Evolutionary conservation across 2,888 invertebrate species (phyloP), one percentile per base, ranked within the genome.

Genomic region (Julus scandinavius): DNA sequence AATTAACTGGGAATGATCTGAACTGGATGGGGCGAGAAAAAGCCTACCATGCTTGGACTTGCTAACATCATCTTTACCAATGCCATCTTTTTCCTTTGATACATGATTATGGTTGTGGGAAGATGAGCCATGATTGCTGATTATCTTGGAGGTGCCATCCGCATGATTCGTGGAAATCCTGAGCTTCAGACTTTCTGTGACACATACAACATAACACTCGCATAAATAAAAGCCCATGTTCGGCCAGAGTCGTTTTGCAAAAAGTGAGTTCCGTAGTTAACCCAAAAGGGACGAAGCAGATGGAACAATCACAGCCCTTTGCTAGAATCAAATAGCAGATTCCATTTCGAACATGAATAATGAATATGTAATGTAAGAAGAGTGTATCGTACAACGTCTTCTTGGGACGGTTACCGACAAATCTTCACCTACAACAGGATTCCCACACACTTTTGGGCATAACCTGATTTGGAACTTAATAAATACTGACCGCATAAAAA

Each of bases 111-210:
- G 83, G 85, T 88, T 83, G 54, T 45, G 83, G 41, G 41, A 63
- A 7, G 85, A 88, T 45, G 88, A 41, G 49, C 20, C 20, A 85
- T 83, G 49, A 50, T 83, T 45, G 85, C 84, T 84, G 41, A 88
- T 72, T 11, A 88, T 54, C 63, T 85, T 88, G 38, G 88, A 83
- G 84, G 88, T 85, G 29, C 88, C 88, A 85, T 88, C 88, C 20
- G 63, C 87, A 87, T 87, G 58, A 20, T 88, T 83, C 49, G 83
- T 88, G 41, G 88, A 50, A 84, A 88, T 88, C 84, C 54, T 83
- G 45, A 88, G 63, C 85, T 88, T 88, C 45, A 88, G 45, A 85
- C 84, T 84, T n/a, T 88, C 84, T 83, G 49, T n/a, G 20, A 84
- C 20, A 86, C 41, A 86, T 45, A 45, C 20, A 86, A 86, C 11